Evolutionary conservation across 2,888 invertebrate species (phyloP).

Genomic region (Polia nebulosa): DNA sequence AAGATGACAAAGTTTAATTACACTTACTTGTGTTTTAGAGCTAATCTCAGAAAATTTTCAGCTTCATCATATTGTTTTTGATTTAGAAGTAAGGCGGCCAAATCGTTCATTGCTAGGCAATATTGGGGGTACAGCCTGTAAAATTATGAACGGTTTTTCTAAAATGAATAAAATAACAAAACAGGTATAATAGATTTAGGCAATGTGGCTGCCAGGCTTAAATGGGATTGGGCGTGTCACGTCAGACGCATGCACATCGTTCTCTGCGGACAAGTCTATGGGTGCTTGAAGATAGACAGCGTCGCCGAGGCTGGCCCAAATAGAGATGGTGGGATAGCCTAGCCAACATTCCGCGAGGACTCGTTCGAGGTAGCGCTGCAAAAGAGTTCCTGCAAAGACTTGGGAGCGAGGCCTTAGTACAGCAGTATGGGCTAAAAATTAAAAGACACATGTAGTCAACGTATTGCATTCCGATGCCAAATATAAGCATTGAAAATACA

Average conservation of each 20-base stretch:
- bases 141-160: slow-evolving; percentile 22
- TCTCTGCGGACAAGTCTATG: neutral
- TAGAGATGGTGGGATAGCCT: neutral
- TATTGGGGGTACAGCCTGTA: slow-evolving; percentile 94
- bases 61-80: slow-evolving; percentile 93
- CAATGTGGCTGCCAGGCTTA: too few species aligned
- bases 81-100: slow-evolving; percentile 96
- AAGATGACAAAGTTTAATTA: neutral
- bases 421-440: neutral
- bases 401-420: neutral
- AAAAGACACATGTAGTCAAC: neutral
- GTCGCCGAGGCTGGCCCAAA: neutral
- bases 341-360: neutral
- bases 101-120: slow-evolving; percentile 98
- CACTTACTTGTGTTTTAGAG: slow-evolving; percentile 93
- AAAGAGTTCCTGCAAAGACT: neutral
- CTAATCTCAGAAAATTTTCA: slow-evolving; percentile 93
- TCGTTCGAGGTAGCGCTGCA: neutral
- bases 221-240: neutral
- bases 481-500: neutral
- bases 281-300: neutral
- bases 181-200: too few species aligned
- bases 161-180: neutral
- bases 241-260: neutral
- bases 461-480: neutral